Base-by-base conservation (phyloP, 2,113 vertebrate genomes). In the Potamarius usumacintae region DNA sequence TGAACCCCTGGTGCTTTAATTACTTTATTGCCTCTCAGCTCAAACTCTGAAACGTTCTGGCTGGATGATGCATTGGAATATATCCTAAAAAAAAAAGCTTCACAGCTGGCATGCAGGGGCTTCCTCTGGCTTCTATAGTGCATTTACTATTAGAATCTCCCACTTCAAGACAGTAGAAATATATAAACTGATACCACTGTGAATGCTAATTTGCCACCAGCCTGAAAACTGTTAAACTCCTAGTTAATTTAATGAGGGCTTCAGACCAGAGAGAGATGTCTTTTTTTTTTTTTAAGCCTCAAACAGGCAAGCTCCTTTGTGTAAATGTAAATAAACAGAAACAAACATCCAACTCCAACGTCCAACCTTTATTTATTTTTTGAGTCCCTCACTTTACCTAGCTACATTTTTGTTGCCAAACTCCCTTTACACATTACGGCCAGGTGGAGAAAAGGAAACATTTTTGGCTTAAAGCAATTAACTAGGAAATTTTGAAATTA, bases 1-100 rank as follows among this genome's bases (percentile, higher is more conserved):
- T 93, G 92, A 93, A 93, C 92, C 92, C 92, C 92, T 85, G 90
- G 89, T 91, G 92, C 86, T 92, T 91, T 92, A 93, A 93, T 92
- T 91, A 91, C 92, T 91, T 91, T 88, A 88, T 90, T 92, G 91
- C 91, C 90, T 92, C 89, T 92, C 90, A 91, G 89, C 89, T 91
- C 87, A 87, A 89, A 90, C 88, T 90, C 88, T 88, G 88, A 91
- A 90, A 92, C 86, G 82, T 78, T 90, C 86, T 91, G 88, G 90
- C 89, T 91, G 88, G 90, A 88, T 91, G 90, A 90, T 88, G 89
- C 90, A 92, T 90, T 92, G 90, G 90, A 90, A 90, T 92, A 91
- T 88, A 87, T 89, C 89, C 89, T 91, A 90, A 91, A 92, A 89
- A 90, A 87, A 89, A 89, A 88, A n/a, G 0, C 55, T 83, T 90